Evolutionary conservation across 2,797 vertebrate species (phyloP).

Genomic region (Arrhamphus sclerolepis): DNA sequence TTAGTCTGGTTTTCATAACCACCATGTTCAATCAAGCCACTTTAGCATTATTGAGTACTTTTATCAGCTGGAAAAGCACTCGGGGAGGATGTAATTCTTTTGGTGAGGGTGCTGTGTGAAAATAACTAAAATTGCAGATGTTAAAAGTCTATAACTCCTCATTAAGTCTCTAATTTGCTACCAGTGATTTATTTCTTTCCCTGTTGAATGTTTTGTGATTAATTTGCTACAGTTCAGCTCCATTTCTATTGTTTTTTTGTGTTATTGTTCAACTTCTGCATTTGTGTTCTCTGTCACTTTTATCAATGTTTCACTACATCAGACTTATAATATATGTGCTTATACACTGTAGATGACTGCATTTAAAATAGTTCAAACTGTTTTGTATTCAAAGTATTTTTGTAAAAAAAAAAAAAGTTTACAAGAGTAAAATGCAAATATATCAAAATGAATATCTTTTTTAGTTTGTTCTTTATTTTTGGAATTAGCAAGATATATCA

Average conservation of each 20-base stretch:
- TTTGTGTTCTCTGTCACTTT: background rate
- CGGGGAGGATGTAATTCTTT: background rate
- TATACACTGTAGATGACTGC: slow-evolving; percentile 13
- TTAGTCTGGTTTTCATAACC: background rate
- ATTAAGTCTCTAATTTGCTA: background rate
- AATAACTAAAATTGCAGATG: no score
- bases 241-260: background rate
- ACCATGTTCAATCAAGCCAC: no score
- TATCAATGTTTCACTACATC: slow-evolving; percentile 5
- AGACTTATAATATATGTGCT: slow-evolving; percentile 15
- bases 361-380: slow-evolving; percentile 16
- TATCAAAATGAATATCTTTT: background rate
- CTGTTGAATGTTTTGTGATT: background rate
- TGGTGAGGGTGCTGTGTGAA: no score
- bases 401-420: slow-evolving; percentile 29
- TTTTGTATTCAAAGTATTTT: slow-evolving; percentile 66
- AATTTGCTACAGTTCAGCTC: background rate
- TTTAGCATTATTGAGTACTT: background rate
- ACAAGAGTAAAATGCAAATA: slow-evolving; percentile 22
- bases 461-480: background rate
- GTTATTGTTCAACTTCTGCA: background rate
- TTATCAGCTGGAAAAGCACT: background rate
- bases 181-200: background rate
- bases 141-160: no score
- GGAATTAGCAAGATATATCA: no score